These are phyloP conservation scores for Coptotermes formosanus DNA, from an alignment of 1,140 invertebrate species.

Conservation along the genomic window DNA sequence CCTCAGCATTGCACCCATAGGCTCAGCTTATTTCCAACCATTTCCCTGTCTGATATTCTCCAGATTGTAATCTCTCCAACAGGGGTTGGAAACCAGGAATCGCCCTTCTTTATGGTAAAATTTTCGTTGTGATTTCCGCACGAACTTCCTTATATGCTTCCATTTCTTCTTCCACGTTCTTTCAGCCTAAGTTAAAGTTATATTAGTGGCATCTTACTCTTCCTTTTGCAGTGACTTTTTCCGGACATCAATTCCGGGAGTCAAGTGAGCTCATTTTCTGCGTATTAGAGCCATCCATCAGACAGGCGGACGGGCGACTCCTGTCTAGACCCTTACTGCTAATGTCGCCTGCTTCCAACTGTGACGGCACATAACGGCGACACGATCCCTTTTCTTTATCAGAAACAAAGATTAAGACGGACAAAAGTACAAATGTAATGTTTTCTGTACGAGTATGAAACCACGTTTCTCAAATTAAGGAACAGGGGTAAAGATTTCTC, in stretches of 20 bases:
- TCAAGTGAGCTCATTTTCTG: neutral
- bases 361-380: too few species aligned
- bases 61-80: neutral
- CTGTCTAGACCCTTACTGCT: neutral
- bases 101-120: neutral
- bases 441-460: too few species aligned
- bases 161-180: neutral
- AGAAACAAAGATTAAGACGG: too few species aligned
- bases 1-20: too few species aligned
- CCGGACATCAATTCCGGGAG: too few species aligned
- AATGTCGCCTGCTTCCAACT: neutral
- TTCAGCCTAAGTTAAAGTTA: neutral
- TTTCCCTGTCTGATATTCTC: neutral
- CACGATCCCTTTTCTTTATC: too few species aligned
- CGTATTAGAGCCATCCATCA: neutral
- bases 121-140: neutral
- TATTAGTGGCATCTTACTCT: neutral
- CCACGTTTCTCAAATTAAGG: too few species aligned
- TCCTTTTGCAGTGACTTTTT: too few species aligned
- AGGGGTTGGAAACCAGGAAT: neutral
- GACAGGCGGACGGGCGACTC: neutral
- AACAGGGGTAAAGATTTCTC: too few species aligned
- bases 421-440: too few species aligned
- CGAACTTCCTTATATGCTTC: neutral
- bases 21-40: neutral